Conservation (phyloP, 2,888 invertebrate genomes). For the Xestia ashworthii region DNA sequence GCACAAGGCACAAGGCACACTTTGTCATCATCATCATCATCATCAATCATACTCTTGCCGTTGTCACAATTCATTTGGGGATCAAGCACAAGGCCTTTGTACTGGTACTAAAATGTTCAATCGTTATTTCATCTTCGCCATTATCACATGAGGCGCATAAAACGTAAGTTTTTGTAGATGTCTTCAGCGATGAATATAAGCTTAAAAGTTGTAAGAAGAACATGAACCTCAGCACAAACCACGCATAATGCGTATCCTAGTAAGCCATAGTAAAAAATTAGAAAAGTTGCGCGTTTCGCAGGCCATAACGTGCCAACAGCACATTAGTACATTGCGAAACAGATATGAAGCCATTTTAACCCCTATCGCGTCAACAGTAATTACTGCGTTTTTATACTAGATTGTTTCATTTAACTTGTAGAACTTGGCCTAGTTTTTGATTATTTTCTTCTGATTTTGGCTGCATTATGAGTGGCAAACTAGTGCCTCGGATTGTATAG, state of each 20-base stretch:
- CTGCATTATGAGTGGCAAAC: background rate
- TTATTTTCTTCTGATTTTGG: slow-evolving; percentile 24
- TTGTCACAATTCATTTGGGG: no score
- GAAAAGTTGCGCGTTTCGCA: slow-evolving; percentile 67
- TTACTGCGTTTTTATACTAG: slow-evolving; percentile 54
- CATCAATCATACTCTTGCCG: no score
- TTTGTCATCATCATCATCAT: background rate
- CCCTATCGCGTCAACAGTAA: slow-evolving; percentile 61
- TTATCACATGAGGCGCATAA: background rate
- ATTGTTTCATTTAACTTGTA: slow-evolving; percentile 57
- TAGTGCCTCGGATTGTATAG: background rate
- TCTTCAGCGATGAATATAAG: background rate
- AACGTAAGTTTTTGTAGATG: background rate
- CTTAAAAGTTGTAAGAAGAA: background rate
- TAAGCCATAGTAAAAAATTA: slow-evolving; percentile 16
- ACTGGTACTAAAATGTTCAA: background rate
- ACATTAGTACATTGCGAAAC: slow-evolving; percentile 68
- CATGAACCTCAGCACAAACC: background rate
- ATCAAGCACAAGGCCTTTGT: background rate
- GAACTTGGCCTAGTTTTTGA: slow-evolving; percentile 56
- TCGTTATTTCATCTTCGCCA: background rate
- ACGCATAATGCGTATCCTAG: slow-evolving; percentile 36
- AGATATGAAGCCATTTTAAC: slow-evolving; percentile 68
- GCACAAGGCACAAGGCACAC: no score
- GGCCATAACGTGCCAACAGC: slow-evolving; percentile 65